Conservation (phyloP, 2,888 invertebrate species). For the Hyles lineata region DNA sequence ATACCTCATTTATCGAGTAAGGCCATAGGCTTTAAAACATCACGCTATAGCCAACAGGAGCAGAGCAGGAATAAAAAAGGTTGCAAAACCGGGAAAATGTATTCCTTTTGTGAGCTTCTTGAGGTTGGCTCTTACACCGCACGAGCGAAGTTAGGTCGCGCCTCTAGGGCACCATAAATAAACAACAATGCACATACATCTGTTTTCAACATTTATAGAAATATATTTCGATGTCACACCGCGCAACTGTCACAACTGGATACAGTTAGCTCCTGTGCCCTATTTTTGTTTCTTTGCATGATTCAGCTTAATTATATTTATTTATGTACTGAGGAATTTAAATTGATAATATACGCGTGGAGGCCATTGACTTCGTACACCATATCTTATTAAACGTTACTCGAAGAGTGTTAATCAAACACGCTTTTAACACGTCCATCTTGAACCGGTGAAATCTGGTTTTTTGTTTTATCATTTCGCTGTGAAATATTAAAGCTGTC, state of each 20-base stretch:
- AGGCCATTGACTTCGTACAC: conserved; percentile 9
- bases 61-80: no score
- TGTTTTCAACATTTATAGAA: background rate
- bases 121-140: no score
- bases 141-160: no score
- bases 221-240: background rate
- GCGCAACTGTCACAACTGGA: background rate
- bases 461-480: background rate
- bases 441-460: background rate
- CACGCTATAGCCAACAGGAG: no score
- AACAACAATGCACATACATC: background rate
- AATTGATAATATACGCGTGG: background rate
- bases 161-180: background rate
- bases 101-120: no score
- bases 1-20: no score
- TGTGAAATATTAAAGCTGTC: background rate
- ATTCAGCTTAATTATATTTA: background rate
- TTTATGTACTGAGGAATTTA: background rate
- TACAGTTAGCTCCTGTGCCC: background rate
- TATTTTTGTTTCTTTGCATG: background rate
- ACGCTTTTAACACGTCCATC: background rate
- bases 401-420: background rate
- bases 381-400: conserved; percentile 10
- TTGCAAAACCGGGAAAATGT: no score
- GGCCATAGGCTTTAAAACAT: no score